These are phyloP conservation scores for Sesamia inferens DNA, from an alignment of 2,888 invertebrate genomes.

Conservation along the genomic window DNA sequence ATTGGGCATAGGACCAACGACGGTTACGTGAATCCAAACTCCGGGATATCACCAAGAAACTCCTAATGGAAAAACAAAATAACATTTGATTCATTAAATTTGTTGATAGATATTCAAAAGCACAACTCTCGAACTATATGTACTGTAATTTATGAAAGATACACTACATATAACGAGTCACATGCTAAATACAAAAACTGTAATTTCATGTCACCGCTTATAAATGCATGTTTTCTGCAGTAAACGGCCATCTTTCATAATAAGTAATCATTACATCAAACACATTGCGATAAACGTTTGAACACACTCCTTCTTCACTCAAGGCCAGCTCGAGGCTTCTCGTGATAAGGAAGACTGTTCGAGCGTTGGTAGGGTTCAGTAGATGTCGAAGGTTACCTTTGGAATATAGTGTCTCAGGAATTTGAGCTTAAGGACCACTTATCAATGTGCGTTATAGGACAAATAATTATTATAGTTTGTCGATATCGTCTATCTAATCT, in stretches of 20 bases:
- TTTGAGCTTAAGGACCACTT: neutral
- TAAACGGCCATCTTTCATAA: slow-evolving; percentile 62
- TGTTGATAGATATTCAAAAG: neutral
- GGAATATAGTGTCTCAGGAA: neutral
- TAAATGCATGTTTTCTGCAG: slow-evolving; percentile 41
- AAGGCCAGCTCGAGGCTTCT: slow-evolving; percentile 63
- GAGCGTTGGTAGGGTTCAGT: slow-evolving; percentile 44
- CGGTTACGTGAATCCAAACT: no score
- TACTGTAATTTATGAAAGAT: neutral
- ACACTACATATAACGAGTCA: slow-evolving; percentile 12
- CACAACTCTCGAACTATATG: neutral
- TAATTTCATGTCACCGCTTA: slow-evolving; percentile 38
- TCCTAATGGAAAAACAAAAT: neutral
- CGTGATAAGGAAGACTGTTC: slow-evolving; percentile 42
- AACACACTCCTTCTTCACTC: slow-evolving; percentile 65
- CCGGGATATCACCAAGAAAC: neutral
- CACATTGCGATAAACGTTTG: slow-evolving; percentile 69
- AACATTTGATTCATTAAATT: neutral
- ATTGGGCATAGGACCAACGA: no score
- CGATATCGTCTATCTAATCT: neutral
- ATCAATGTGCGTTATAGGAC: neutral
- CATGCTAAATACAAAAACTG: slow-evolving; percentile 33
- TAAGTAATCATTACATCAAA: slow-evolving; percentile 73
- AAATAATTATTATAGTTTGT: neutral
- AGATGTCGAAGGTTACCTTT: neutral